Base-by-base conservation (phyloP, 2,797 vertebrate genomes). In the Silurus lanzhouensis region DNA sequence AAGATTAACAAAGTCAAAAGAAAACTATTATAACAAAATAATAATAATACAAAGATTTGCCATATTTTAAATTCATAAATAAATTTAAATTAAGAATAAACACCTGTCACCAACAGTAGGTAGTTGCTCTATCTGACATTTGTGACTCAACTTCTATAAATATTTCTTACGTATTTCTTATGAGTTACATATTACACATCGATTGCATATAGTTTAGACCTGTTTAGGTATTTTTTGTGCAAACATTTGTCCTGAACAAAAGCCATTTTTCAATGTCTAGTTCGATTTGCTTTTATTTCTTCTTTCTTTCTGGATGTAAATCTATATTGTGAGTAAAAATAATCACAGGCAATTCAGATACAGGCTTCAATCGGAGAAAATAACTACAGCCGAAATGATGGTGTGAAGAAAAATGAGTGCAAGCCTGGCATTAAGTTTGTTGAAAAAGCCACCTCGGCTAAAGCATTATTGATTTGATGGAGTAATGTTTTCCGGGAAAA, bases 401-500 rank as follows among this genome's bases (percentile, higher is more conserved):
- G 71, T 48, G 48, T 85, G 9, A 60, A 15, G 58, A 79, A 84
- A 82, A 84, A 84, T 80, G 68, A 74, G n/a, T 55, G 27, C 22
- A 20, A 72, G 25, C 48, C 71, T 68, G 38, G 74, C 86, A 75
- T 86, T 82, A 77, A 78, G 71, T 84, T 80, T 76, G 68, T 67
- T 84, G 60, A 84, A 88, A 87, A 85, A 82, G 57, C 22, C 67
- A 74, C 67, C 58, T 60, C 13, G 68, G 74, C 57, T 60, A 84
- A 20, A 75, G 83, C 74, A 52, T 83, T 88, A 86, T 88, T 85
- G 89, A 87, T 85, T 86, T 85, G 86, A 87, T 84, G 83, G 88
- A 87, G 88, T 83, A 88, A 88, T 88, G 87, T 81, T 89, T 88
- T 85, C 84, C 87, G 55, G 81, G 48, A 52, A 88, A 76, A 83